Conservation (phyloP, 2,888 invertebrate genomes). For the Ctena decussata region DNA sequence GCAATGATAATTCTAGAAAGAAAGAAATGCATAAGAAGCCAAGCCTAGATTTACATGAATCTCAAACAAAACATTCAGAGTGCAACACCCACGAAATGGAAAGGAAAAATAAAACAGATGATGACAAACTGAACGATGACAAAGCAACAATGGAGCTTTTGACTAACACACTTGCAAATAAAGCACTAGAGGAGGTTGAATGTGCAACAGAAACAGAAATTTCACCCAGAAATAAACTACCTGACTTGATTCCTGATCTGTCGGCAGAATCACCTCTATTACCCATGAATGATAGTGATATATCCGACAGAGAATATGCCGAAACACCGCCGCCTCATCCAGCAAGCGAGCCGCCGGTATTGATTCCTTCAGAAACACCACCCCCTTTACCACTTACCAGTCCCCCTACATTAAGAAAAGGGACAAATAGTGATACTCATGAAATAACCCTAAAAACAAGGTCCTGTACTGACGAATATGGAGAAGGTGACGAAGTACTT, state of each 20-base stretch:
- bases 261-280: background rate
- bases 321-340: conserved; percentile 36
- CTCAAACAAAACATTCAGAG: too few species aligned
- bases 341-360: conserved; percentile 8
- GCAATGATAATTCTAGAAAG: background rate
- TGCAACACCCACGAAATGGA: conserved; percentile 30
- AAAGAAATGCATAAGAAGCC: background rate
- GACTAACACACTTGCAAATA: background rate
- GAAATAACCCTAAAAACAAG: too few species aligned
- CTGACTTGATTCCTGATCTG: background rate
- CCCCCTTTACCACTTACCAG: conserved; percentile 10
- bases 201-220: background rate
- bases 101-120: conserved; percentile 56
- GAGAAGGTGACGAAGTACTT: too few species aligned
- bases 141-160: background rate
- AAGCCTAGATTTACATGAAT: background rate
- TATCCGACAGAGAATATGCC: background rate
- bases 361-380: background rate
- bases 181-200: background rate
- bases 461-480: too few species aligned
- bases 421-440: background rate
- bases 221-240: background rate
- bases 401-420: conserved; percentile 14
- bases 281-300: background rate
- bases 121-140: conserved; percentile 59